Conservation (phyloP, 2,113 vertebrate genomes). For the Penelope pileata region DNA sequence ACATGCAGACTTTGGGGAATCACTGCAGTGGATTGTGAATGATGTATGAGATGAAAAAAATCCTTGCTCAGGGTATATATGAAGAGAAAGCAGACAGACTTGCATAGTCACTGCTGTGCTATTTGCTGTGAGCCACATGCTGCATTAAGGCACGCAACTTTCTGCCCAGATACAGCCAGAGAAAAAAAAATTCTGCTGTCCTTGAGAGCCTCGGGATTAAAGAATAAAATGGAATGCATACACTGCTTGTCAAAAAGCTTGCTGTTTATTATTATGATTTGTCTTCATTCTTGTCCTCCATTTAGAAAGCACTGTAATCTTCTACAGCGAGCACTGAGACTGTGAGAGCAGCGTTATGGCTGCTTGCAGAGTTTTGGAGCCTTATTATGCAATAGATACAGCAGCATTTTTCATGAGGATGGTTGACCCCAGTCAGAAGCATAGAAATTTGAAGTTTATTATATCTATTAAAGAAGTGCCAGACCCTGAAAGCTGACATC, state of each 20-base stretch:
- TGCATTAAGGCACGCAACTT: neutral
- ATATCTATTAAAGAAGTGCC: neutral
- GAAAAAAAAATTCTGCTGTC: neutral
- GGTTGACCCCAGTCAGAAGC: neutral
- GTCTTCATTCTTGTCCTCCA: neutral
- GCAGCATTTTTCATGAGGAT: neutral
- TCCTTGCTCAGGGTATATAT: neutral
- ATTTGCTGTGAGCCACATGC: neutral
- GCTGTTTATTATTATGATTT: neutral
- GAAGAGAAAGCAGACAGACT: neutral
- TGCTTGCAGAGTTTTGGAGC: neutral
- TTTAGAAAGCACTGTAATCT: neutral
- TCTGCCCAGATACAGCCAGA: constrained; percentile 31
- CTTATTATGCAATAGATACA: neutral
- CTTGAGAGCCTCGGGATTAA: neutral
- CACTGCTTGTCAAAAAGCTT: neutral
- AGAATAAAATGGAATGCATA: neutral
- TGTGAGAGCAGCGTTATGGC: neutral
- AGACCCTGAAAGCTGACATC: neutral
- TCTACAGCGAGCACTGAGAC: neutral
- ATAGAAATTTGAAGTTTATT: neutral
- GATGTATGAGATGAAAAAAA: constrained; percentile 48
- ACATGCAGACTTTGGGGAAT: constrained; percentile 26
- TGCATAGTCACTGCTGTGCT: neutral
- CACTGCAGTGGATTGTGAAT: constrained; percentile 26